These are phyloP conservation scores for Tringa solitaria DNA, from an alignment of 2,113 vertebrate species.

Conservation along the genomic window DNA sequence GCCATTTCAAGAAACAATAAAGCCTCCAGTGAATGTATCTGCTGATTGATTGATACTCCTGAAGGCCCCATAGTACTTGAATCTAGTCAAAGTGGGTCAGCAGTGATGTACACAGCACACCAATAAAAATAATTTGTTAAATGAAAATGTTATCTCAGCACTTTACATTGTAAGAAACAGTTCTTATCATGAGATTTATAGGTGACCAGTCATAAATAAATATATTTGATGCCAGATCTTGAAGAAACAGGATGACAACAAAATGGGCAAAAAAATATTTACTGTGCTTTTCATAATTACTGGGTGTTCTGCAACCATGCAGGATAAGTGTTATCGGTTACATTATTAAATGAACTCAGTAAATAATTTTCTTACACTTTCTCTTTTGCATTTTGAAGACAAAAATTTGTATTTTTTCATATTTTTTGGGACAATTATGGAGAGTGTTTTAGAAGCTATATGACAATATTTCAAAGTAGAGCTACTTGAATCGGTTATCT, in stretches of 20 bases:
- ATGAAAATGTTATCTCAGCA: neutral
- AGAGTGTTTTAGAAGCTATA: neutral
- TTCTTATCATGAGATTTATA: neutral
- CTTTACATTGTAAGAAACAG: neutral
- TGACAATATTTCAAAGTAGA: neutral
- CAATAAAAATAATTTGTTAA: neutral
- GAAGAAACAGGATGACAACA: neutral
- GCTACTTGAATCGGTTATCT: neutral
- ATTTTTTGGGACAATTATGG: neutral
- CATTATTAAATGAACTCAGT: neutral
- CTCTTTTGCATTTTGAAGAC: neutral
- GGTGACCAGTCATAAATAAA: conserved; percentile 4
- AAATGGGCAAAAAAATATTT: neutral
- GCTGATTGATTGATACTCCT: neutral
- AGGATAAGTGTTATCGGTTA: neutral
- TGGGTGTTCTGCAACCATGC: neutral
- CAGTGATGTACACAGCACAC: neutral
- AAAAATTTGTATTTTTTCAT: neutral
- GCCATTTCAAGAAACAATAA: neutral
- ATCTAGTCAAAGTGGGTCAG: neutral
- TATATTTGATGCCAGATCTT: neutral
- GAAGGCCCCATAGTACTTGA: neutral
- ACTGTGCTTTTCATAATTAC: neutral
- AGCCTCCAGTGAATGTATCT: neutral
- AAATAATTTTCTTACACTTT: neutral